A percentile compares a stretch with the other conserved stretches of the same genome.
Evolutionary conservation across 2,888 invertebrate genomes (phyloP).

Genomic region (Venusia cambrica): DNA sequence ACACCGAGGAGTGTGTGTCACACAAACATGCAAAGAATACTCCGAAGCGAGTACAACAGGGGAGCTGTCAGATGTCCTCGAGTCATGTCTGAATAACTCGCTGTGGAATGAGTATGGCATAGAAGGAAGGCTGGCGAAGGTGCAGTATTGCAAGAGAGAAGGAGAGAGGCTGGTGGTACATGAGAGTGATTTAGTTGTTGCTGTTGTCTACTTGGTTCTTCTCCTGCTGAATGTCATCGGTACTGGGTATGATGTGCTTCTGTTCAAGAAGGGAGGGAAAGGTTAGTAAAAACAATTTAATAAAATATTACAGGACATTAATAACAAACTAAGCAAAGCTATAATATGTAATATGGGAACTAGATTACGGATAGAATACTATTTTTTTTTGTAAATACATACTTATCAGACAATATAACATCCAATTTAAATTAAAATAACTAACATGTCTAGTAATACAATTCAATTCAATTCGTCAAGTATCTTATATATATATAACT

Average conservation of each 20-base stretch:
- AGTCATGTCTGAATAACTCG: conserved; percentile 57
- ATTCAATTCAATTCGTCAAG: too few relatives aligned
- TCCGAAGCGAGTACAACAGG: conserved; percentile 27
- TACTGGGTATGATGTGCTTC: conserved; percentile 51
- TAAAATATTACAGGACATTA: too few relatives aligned
- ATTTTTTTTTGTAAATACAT: too few relatives aligned
- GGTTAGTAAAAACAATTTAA: too few relatives aligned
- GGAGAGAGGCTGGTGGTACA: conserved; percentile 42
- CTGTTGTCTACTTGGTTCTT: conserved; percentile 41
- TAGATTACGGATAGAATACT: too few relatives aligned
- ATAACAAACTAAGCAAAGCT: too few relatives aligned
- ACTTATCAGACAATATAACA: too few relatives aligned
- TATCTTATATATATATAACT: too few relatives aligned
- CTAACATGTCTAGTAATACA: too few relatives aligned
- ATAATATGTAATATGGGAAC: too few relatives aligned
- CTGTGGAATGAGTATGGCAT: conserved; percentile 50
- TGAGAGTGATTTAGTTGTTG: conserved; percentile 47
- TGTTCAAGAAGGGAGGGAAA: conserved; percentile 17
- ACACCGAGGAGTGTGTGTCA: conserved; percentile 63
- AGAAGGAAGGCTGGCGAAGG: conserved; percentile 44
- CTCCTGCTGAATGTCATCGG: conserved; percentile 52
- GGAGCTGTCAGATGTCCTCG: conserved; percentile 48
- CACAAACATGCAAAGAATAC: conserved; percentile 47
- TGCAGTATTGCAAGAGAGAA: conserved; percentile 54
- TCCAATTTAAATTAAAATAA: too few relatives aligned